Conservation (phyloP, 2,113 vertebrate species). For the Ascaphus truei region DNA sequence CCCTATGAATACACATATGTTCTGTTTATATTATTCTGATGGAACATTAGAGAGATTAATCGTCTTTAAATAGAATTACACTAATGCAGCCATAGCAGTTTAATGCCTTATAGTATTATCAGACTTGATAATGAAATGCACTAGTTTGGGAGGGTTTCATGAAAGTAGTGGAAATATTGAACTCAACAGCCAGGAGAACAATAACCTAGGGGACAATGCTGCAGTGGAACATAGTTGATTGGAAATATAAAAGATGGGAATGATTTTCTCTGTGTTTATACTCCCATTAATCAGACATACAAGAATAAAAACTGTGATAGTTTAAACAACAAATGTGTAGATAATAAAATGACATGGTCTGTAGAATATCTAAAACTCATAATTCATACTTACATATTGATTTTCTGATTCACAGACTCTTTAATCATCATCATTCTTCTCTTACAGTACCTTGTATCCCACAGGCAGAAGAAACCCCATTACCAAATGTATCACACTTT, state of each 20-base stretch:
- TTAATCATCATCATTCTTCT: conserved; percentile 16
- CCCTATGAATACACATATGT: no score
- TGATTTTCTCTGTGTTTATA: neutral
- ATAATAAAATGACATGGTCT: neutral
- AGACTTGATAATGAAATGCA: neutral
- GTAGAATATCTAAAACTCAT: neutral
- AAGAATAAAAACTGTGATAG: neutral
- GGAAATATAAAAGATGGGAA: neutral
- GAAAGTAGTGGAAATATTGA: neutral
- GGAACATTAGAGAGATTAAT: no score
- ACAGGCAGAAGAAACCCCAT: neutral
- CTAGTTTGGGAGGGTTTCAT: neutral
- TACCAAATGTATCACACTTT: neutral
- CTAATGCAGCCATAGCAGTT: no score
- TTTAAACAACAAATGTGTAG: neutral
- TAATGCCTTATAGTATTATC: no score
- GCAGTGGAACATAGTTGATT: neutral
- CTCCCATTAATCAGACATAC: neutral
- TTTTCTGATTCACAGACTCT: conserved; percentile 1
- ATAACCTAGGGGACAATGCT: neutral
- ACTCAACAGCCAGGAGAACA: neutral
- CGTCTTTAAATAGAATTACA: no score
- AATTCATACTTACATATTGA: conserved; percentile 12
- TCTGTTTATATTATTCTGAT: no score
- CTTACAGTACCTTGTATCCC: neutral